These are phyloP conservation scores for Ursus arctos DNA, from an alignment of 2,113 vertebrate species.

Conservation along the genomic window DNA sequence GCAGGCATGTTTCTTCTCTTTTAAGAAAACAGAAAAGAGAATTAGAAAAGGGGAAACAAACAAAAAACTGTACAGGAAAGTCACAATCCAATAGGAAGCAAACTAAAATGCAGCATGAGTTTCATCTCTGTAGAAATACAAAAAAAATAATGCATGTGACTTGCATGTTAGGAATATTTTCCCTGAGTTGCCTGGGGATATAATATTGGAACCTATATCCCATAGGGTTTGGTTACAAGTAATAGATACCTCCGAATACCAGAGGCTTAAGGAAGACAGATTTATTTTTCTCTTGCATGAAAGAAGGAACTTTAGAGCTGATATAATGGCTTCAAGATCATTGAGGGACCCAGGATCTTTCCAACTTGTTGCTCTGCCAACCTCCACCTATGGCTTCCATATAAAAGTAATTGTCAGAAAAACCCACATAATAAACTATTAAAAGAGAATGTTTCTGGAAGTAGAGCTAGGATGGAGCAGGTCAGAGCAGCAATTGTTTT, in stretches of 20 bases:
- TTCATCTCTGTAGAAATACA: not conserved
- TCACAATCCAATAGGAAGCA: constrained; percentile 13
- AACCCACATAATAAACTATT: not conserved
- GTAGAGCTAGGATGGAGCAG: not conserved
- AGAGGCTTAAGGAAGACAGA: not conserved
- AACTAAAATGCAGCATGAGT: not conserved
- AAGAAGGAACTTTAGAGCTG: not conserved
- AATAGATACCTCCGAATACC: not conserved
- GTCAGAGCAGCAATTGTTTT: not conserved
- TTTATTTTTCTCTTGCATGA: not conserved
- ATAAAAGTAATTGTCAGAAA: not conserved
- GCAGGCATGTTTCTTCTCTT: not conserved
- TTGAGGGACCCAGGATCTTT: not conserved
- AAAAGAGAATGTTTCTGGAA: not conserved
- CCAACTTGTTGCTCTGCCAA: not conserved
- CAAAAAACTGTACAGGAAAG: not conserved
- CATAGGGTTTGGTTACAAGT: not conserved
- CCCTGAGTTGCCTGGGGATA: not conserved
- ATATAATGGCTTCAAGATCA: not conserved
- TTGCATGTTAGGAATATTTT: not conserved
- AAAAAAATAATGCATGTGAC: constrained; percentile 26
- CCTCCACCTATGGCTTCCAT: not conserved
- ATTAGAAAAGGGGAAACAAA: not conserved
- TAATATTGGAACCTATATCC: not conserved
- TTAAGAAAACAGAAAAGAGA: not conserved